Percentiles rank a stretch among this genome's conserved stretches.
phyloP scores from a whole-genome alignment of 1,140 invertebrate genomes.

The Eulimnadia texana region DNA sequence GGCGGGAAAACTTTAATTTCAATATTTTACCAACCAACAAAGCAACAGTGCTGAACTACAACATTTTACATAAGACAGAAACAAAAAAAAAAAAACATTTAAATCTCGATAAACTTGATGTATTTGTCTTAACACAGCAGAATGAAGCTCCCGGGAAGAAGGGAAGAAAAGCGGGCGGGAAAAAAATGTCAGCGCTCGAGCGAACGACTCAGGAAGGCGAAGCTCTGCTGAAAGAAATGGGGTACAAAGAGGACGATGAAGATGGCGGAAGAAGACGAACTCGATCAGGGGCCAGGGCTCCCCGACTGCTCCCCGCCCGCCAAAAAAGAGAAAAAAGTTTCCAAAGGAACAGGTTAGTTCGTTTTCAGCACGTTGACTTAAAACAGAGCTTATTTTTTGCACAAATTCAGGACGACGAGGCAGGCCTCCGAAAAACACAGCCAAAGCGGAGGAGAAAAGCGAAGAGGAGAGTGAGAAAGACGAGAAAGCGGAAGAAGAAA shows the following conservation, averaged over 20 bases:
- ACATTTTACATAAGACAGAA: too few relatives aligned
- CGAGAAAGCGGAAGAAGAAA: slow-evolving; percentile 17
- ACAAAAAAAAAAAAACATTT: too few relatives aligned
- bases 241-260: slow-evolving; percentile 27
- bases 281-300: slow-evolving; percentile 29
- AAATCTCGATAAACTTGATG: too few relatives aligned
- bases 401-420: slow-evolving; percentile 20
- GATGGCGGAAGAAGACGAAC: slow-evolving; percentile 31
- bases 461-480: slow-evolving; percentile 30
- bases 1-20: too few relatives aligned
- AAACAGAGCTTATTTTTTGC: background rate
- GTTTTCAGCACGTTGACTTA: background rate
- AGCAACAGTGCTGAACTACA: too few relatives aligned
- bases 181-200: slow-evolving; percentile 34
- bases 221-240: slow-evolving; percentile 32
- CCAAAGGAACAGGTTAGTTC: slow-evolving; percentile 21
- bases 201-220: slow-evolving; percentile 34
- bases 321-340: slow-evolving; percentile 31
- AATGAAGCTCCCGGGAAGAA: slow-evolving; percentile 6
- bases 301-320: slow-evolving; percentile 30
- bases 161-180: slow-evolving; percentile 18
- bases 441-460: slow-evolving; percentile 27
- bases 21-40: too few relatives aligned
- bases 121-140: too few relatives aligned
- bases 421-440: slow-evolving; percentile 24